Base-by-base conservation (phyloP, 2,797 vertebrate genomes). In the Garrulus glandarius region DNA sequence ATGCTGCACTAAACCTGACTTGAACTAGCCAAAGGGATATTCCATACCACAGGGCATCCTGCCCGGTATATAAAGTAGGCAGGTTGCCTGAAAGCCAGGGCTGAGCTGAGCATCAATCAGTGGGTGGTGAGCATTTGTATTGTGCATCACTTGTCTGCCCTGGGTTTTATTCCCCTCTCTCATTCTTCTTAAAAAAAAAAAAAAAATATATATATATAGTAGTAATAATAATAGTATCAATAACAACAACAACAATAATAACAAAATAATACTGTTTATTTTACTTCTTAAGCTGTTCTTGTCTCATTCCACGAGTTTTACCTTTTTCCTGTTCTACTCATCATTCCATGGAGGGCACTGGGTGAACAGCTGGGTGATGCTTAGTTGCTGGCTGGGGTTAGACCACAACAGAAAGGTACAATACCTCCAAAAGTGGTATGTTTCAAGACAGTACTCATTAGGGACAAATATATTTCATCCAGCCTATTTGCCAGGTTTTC, bases 121-220 rank as follows among this genome's bases (percentile, higher is more conserved):
- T 11, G 44, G 4, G 10, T 52, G 4, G 4, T 26, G 52, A 52
- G 37, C 0, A 0, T 11, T 13, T 59, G 4, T 5, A 11, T 1
- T 26, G 34, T 22, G 12, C 9, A 53, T 27, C 14, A 12, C 14
- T 44, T 52, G 2, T 39, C 17, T 67, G 5, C 30, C 34, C 21
- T 41, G 26, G 11, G 2, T 26, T 65, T 74, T 46, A 41, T 39
- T 39, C 6, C 18, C 30, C 19, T 37, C 15, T 57, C 20, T 39
- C 11, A 17, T 53, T 52, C 29, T 46, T 19, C 4, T 52, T n/a
- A 4, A 37, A 37, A 53, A n/a, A n/a, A n/a, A 17, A 46, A 26
- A 17, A 44, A 53, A 14, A 13, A 30, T 37, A 13, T 9, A 37
- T 37, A 37, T 13, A 37, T 7, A 21, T 22, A 12, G 2, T 6